phyloP scores from a whole-genome alignment of 2,888 invertebrate genomes.

The Ryuthela nishihirai region DNA sequence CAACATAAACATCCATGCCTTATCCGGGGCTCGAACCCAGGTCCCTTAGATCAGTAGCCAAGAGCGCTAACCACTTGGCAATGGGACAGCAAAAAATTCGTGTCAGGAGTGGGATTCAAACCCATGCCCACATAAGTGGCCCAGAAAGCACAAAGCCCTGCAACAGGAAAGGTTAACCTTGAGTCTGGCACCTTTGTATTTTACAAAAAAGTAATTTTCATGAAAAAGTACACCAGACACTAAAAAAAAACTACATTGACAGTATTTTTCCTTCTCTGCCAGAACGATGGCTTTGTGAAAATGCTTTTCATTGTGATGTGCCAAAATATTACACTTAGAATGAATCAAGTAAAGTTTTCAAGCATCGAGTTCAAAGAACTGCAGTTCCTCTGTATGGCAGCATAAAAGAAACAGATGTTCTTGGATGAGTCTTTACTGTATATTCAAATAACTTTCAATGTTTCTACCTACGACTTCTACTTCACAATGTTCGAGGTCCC shows the following conservation, averaged over 20 bases:
- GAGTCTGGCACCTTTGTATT: too few species aligned
- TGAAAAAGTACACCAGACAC: too few species aligned
- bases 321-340: slow-evolving; percentile 42
- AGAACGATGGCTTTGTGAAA: slow-evolving; percentile 38
- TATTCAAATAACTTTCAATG: slow-evolving; percentile 42
- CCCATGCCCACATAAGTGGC: too few species aligned
- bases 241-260: slow-evolving; percentile 32
- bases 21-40: slow-evolving; percentile 23
- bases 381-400: slow-evolving; percentile 12
- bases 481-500: slow-evolving; percentile 41
- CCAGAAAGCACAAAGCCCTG: too few species aligned
- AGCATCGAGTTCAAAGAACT: slow-evolving; percentile 19
- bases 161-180: too few species aligned
- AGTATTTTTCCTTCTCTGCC: slow-evolving; percentile 35
- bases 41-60: too few species aligned
- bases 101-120: too few species aligned
- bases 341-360: slow-evolving; percentile 23
- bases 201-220: too few species aligned
- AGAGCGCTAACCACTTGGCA: too few species aligned
- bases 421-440: slow-evolving; percentile 43
- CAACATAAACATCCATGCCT: slow-evolving; percentile 40
- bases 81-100: too few species aligned
- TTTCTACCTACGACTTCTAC: slow-evolving; percentile 37
- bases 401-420: slow-evolving; percentile 5
- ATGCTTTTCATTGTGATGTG: slow-evolving; percentile 42